These are phyloP conservation scores for Drosophila limbata DNA, from an alignment of 2,888 invertebrate species.

Conservation along the genomic window DNA sequence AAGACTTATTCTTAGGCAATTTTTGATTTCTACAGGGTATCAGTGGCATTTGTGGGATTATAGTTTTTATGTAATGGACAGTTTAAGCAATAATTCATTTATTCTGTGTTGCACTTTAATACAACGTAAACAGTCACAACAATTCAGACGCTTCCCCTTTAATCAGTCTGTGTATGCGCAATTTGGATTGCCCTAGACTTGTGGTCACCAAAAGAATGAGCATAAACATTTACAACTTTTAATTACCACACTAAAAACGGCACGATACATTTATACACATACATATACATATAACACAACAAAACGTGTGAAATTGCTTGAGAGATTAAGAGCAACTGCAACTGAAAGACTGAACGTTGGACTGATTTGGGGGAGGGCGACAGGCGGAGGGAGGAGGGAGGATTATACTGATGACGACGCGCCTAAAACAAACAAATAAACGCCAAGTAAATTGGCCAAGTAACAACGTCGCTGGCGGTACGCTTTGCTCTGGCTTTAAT, in stretches of 20 bases:
- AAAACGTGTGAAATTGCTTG: slow-evolving; percentile 68
- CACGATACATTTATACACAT: slow-evolving; percentile 9
- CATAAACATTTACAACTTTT: slow-evolving; percentile 77
- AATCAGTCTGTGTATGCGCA: slow-evolving; percentile 9
- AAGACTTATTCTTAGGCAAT: neutral
- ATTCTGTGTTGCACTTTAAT: slow-evolving; percentile 6
- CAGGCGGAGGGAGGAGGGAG: neutral
- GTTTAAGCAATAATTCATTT: slow-evolving; percentile 7
- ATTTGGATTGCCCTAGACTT: slow-evolving; percentile 55
- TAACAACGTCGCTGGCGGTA: slow-evolving; percentile 69
- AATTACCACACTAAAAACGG: slow-evolving; percentile 73
- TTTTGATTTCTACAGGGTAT: neutral
- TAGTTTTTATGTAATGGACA: no score
- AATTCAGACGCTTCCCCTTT: neutral
- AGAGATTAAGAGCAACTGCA: slow-evolving; percentile 59
- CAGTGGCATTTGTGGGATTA: neutral
- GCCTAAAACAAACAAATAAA: slow-evolving; percentile 81
- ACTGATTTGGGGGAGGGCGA: slow-evolving; percentile 6
- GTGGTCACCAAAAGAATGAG: slow-evolving; percentile 70
- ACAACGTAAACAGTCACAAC: neutral
- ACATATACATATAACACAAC: slow-evolving; percentile 14
- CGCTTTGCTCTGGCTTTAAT: slow-evolving; percentile 75
- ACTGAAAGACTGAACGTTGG: slow-evolving; percentile 24
- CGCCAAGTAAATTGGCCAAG: slow-evolving; percentile 71
- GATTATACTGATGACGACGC: slow-evolving; percentile 58